phyloP scores from a whole-genome alignment of 1,140 invertebrate genomes.

The Mercenaria mercenaria region DNA sequence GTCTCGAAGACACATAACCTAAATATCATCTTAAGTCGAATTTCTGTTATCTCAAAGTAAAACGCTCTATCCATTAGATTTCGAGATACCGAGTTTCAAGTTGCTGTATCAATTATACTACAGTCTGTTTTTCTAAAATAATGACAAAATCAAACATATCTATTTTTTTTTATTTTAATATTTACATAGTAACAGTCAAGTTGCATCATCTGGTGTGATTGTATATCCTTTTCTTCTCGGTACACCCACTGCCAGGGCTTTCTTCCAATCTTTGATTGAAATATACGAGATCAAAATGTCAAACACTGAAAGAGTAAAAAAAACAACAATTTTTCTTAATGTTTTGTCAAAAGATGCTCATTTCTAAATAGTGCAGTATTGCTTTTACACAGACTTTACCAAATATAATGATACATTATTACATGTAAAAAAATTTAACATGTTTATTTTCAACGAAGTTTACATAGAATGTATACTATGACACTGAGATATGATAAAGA shows the following conservation, averaged over 20 bases:
- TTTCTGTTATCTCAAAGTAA: too few relatives aligned
- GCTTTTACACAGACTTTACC: background rate
- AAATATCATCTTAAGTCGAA: too few relatives aligned
- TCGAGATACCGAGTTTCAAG: too few relatives aligned
- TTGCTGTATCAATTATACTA: too few relatives aligned
- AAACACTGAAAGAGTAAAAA: slow-evolving; percentile 80
- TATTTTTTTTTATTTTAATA: background rate
- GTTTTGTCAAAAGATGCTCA: background rate
- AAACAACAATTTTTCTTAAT: background rate
- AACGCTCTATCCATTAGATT: too few relatives aligned
- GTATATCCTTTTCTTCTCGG: slow-evolving; percentile 81
- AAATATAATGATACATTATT: background rate
- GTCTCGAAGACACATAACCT: too few relatives aligned
- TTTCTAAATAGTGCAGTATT: too few relatives aligned
- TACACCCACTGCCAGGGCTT: slow-evolving; percentile 75
- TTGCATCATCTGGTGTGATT: slow-evolving; percentile 3
- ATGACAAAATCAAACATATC: background rate
- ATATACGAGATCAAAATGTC: slow-evolving; percentile 79
- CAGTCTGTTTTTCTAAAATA: background rate
- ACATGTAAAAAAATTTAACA: background rate
- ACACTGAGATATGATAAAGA: too few relatives aligned
- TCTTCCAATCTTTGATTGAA: slow-evolving; percentile 77
- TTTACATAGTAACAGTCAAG: background rate
- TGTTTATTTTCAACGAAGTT: background rate
- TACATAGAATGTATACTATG: too few relatives aligned